Percentiles rank a stretch among this genome's conserved stretches.
phyloP scores from a whole-genome alignment of 2,888 invertebrate species.

The Ochropleura plecta region DNA sequence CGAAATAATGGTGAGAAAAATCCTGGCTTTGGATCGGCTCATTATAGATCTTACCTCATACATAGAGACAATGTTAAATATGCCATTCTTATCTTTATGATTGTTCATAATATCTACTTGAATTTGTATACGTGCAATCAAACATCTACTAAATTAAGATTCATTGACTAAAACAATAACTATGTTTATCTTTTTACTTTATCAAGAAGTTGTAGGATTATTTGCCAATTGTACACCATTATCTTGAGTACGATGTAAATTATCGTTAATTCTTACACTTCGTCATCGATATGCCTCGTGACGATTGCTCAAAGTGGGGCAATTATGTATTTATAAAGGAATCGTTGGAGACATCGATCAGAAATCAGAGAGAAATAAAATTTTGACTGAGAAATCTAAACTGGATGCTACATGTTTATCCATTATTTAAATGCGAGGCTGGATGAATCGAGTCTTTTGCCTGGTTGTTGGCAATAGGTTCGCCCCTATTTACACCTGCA shows the following conservation, averaged over 20 bases:
- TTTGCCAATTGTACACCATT: conserved; percentile 10
- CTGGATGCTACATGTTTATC: neutral
- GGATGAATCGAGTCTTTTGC: neutral
- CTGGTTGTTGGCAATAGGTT: neutral
- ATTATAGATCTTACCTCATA: neutral
- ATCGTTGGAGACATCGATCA: neutral
- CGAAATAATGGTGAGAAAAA: neutral
- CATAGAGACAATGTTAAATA: neutral
- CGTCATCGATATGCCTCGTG: conserved; percentile 13
- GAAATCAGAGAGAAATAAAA: neutral
- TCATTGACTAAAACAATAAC: conserved; percentile 19
- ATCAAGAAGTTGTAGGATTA: conserved; percentile 40
- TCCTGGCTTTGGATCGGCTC: neutral
- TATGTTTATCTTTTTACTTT: conserved; percentile 4
- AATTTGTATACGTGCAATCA: conserved; percentile 24
- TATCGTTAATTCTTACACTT: conserved; percentile 21
- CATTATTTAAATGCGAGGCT: neutral
- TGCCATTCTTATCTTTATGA: conserved; percentile 19
- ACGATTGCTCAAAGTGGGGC: conserved; percentile 18
- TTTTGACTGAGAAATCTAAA: neutral
- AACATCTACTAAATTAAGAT: conserved; percentile 37
- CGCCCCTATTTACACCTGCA: neutral
- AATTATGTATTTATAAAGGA: neutral
- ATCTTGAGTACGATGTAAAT: conserved; percentile 38
- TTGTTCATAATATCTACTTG: conserved; percentile 28